Conservation (phyloP, 2,888 invertebrate species). For the Eurois occulta region DNA sequence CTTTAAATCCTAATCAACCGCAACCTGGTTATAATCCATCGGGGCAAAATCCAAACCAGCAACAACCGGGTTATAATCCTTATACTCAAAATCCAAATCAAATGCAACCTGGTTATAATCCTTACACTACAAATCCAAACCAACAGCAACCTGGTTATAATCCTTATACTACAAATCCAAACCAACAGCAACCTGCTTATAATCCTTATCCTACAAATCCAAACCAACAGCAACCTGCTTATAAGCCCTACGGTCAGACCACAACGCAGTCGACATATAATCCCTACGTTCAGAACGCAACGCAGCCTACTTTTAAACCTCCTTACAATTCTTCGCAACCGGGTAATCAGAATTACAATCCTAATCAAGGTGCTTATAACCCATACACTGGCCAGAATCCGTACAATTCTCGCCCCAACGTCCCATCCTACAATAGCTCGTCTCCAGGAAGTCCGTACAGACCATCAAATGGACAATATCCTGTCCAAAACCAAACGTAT, state of each 20-base stretch:
- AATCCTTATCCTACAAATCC: constrained; percentile 35
- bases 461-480: constrained; percentile 45
- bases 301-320: constrained; percentile 44
- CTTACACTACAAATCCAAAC: constrained; percentile 36
- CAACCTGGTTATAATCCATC: constrained; percentile 49
- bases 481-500: constrained; percentile 46
- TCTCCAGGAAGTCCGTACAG: constrained; percentile 35
- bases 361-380: constrained; percentile 39
- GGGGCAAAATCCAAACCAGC: constrained; percentile 44
- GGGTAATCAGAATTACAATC: constrained; percentile 35
- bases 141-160: constrained; percentile 41
- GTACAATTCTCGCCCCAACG: constrained; percentile 23
- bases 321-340: constrained; percentile 39
- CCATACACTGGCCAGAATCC: constrained; percentile 45
- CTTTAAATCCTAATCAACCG: constrained; percentile 50
- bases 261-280: constrained; percentile 47
- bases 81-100: constrained; percentile 33
- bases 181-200: constrained; percentile 50
- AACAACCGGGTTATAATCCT: constrained; percentile 36
- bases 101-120: constrained; percentile 25
- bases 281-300: constrained; percentile 42
- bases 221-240: constrained; percentile 50
- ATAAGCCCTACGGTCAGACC: constrained; percentile 39
- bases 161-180: constrained; percentile 31
- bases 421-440: constrained; percentile 26